A percentile compares a stretch with the other conserved stretches of the same genome.
These are phyloP conservation scores for Limnephilus lunatus DNA, from an alignment of 2,888 invertebrate genomes.

Conservation along the genomic window DNA sequence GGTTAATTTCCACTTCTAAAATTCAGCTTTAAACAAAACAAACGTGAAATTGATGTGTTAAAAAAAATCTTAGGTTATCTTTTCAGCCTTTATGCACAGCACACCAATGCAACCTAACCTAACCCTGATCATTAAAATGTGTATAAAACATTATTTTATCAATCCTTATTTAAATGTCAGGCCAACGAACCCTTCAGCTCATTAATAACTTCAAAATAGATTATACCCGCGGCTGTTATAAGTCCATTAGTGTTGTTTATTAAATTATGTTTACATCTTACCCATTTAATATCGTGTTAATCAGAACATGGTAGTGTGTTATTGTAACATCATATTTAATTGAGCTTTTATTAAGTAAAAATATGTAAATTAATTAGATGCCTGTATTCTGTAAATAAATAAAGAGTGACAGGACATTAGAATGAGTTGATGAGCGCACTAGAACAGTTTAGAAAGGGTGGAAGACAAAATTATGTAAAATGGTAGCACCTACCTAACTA, in stretches of 20 bases:
- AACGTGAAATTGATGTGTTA: no score
- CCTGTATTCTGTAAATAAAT: constrained; percentile 52
- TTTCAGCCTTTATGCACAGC: no score
- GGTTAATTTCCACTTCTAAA: no score
- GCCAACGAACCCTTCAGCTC: not conserved
- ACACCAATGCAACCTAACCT: no score
- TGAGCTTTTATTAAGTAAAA: constrained; percentile 57
- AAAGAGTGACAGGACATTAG: constrained; percentile 61
- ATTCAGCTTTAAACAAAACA: no score
- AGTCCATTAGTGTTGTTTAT: constrained; percentile 21
- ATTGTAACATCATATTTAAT: constrained; percentile 57
- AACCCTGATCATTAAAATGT: no score
- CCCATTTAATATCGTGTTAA: constrained; percentile 23
- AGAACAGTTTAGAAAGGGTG: not conserved
- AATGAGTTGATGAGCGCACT: not conserved
- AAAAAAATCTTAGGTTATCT: no score
- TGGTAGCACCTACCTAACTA: not conserved
- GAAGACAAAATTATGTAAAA: not conserved
- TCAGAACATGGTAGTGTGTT: not conserved
- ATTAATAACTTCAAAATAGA: not conserved
- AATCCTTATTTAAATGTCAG: not conserved
- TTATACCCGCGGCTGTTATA: not conserved
- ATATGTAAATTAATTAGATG: constrained; percentile 61
- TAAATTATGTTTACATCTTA: constrained; percentile 27
- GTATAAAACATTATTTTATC: not conserved